Base-by-base conservation (phyloP, 2,888 invertebrate species). In the Tiliacea aurago region DNA sequence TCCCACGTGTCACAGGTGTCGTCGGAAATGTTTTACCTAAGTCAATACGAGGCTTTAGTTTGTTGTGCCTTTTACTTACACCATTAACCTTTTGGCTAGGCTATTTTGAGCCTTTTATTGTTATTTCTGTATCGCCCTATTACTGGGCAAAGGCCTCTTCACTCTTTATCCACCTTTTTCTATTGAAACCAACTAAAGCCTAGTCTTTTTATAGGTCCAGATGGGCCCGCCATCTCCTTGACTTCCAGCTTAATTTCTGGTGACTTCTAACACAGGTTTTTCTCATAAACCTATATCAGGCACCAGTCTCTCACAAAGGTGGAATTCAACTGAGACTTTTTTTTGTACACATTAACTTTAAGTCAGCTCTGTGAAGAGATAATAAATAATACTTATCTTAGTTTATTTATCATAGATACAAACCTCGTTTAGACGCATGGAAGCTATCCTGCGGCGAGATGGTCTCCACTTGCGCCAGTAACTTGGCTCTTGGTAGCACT, bases 361-460 rank as follows among this genome's bases (percentile, higher is more conserved):
- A n/a, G n/a, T n/a, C n/a, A n/a, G n/a, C n/a, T n/a, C n/a, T n/a
- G n/a, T n/a, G n/a, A n/a, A n/a, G n/a, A n/a, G n/a, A n/a, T n/a
- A n/a, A n/a, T n/a, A n/a, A n/a, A n/a, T n/a, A n/a, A n/a, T n/a
- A n/a, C n/a, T n/a, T n/a, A n/a, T n/a, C n/a, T n/a, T n/a, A n/a
- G n/a, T n/a, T 37, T 55, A 55, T 55, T 72, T 23, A 23, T 55
- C 1, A 37, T 23, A 23, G 7, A 28, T 67, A 93, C 94, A 95
- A 94, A 99, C 99, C 99, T 97, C 98, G 97, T 96, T 99, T 99
- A 28, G 99, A 98, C 67, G 99, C 99, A 92, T 98, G 98, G 92
- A 99, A 99, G 93, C 99, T 99, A 94, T 99, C 99, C 90, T 98
- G 98, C 1, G 98, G 98, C 65, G 98, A 98, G 91, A 99, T 98